Conservation (phyloP, 2,113 vertebrate genomes). For the Nesogale talazaci region DNA sequence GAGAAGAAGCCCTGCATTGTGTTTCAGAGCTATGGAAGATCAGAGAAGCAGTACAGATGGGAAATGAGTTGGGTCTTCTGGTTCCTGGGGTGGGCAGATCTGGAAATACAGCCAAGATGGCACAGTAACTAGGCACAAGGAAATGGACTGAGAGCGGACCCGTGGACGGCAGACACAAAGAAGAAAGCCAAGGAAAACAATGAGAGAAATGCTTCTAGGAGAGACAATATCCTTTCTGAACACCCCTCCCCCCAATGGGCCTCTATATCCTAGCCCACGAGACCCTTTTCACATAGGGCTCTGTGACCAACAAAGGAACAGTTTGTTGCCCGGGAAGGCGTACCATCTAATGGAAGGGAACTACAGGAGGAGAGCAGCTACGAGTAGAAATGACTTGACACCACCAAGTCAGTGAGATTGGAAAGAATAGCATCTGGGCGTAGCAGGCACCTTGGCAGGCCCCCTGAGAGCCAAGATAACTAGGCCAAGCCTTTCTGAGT, state of each 20-base stretch:
- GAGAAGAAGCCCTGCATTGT: slow-evolving; percentile 88
- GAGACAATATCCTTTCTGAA: neutral
- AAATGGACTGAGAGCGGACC: slow-evolving; percentile 43
- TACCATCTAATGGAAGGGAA: neutral
- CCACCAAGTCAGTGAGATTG: neutral
- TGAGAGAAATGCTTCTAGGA: slow-evolving; percentile 11
- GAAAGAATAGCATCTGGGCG: slow-evolving; percentile 12
- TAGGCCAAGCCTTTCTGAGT: neutral
- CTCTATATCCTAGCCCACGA: neutral
- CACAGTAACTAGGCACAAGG: slow-evolving; percentile 59
- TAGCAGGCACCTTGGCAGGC: neutral
- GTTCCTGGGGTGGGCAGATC: slow-evolving; percentile 48
- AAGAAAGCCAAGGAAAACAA: slow-evolving; percentile 9
- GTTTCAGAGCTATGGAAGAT: slow-evolving; percentile 77
- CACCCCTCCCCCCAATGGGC: neutral
- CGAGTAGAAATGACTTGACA: slow-evolving; percentile 27
- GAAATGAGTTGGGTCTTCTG: slow-evolving; percentile 72
- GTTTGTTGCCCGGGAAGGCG: neutral
- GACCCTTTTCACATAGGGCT: neutral
- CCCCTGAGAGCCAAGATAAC: slow-evolving; percentile 2
- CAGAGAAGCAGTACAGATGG: slow-evolving; percentile 82
- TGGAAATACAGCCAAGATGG: slow-evolving; percentile 59
- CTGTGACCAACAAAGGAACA: neutral
- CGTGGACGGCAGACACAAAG: neutral
- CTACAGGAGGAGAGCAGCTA: slow-evolving; percentile 4